These are phyloP conservation scores for Diachasma alloeum DNA, from an alignment of 1,140 invertebrate genomes.

Conservation along the genomic window DNA sequence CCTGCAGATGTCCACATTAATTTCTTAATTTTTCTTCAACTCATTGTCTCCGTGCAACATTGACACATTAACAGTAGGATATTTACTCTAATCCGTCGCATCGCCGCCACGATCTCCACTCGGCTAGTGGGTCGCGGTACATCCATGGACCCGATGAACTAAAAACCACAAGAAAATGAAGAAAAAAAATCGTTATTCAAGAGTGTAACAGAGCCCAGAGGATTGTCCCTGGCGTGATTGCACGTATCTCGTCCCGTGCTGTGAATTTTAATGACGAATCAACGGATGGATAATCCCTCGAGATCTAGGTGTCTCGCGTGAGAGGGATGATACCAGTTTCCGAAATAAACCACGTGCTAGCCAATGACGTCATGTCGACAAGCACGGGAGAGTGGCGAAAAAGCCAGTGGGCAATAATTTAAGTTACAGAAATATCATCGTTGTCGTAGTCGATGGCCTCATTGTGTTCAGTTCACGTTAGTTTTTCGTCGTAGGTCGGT, in stretches of 20 bases:
- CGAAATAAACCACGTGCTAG: conserved; percentile 3
- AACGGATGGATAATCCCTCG: neutral
- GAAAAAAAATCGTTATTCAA: neutral
- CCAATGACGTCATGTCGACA: neutral
- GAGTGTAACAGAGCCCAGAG: neutral
- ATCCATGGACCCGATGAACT: conserved; percentile 98
- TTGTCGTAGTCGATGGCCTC: conserved; percentile 36
- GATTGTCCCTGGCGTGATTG: neutral
- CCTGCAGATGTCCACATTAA: no score
- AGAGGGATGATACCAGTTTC: conserved; percentile 3
- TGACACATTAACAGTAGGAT: no score
- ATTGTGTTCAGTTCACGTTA: conserved; percentile 22
- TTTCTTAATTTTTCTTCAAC: no score
- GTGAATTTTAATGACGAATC: neutral
- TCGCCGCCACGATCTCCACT: conserved; percentile 97
- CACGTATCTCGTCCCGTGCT: conserved; percentile 10
- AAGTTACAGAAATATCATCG: conserved; percentile 44
- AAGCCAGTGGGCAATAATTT: conserved; percentile 11
- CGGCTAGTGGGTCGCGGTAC: conserved; percentile 93
- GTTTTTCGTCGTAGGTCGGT: conserved; percentile 2
- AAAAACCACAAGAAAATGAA: conserved; percentile 62
- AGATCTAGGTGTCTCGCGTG: neutral
- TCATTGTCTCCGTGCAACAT: no score
- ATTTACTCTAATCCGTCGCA: conserved; percentile 96
- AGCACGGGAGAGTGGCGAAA: conserved; percentile 17